These are phyloP conservation scores for Onychomys torridus DNA, from an alignment of 2,797 vertebrate genomes.

Conservation along the genomic window DNA sequence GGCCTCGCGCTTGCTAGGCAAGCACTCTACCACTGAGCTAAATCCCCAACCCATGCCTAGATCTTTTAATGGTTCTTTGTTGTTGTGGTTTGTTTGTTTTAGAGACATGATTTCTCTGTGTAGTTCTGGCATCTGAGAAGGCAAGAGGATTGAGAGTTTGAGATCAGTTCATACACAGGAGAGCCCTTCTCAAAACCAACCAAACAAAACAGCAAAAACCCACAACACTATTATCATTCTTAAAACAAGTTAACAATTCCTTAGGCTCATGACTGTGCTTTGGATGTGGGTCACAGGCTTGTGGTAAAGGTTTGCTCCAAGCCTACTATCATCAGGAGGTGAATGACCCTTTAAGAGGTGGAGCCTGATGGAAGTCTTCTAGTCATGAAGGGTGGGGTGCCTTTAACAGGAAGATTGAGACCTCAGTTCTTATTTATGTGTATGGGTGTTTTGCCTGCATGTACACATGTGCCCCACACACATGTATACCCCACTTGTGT, in stretches of 20 bases:
- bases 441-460: neutral
- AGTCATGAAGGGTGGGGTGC: neutral
- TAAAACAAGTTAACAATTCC: neutral
- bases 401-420: neutral
- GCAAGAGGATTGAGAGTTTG: neutral
- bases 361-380: neutral
- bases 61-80: no score
- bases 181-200: neutral
- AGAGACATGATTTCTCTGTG: no score
- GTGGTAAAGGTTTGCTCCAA: neutral
- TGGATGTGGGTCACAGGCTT: neutral
- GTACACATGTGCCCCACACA: neutral
- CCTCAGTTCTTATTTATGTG: neutral
- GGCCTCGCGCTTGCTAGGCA: no score
- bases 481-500: no score
- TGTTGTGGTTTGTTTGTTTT: no score
- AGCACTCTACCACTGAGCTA: no score
- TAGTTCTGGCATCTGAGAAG: neutral
- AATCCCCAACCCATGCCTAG: no score
- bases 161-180: neutral
- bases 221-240: neutral
- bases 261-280: neutral
- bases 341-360: no score
- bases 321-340: neutral
- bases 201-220: neutral